A percentile compares a stretch with the other conserved stretches of the same genome.
Conservation (phyloP, 2,113 vertebrate species). For the Bettongia penicillata region DNA sequence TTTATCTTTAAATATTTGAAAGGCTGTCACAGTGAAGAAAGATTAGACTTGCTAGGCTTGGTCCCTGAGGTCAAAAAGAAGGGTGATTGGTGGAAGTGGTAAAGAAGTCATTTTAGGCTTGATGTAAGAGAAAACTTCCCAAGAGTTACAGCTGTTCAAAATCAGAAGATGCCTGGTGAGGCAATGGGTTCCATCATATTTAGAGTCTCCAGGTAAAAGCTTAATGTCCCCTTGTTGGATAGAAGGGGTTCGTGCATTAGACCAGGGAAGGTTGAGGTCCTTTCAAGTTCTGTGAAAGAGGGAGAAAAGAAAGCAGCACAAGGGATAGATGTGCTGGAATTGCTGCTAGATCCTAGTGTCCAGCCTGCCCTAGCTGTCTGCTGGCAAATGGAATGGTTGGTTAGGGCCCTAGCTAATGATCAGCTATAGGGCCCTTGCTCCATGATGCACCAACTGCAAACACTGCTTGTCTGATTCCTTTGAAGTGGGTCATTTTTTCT, state of each 20-base stretch:
- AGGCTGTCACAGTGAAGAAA: neutral
- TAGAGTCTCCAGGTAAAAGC: neutral
- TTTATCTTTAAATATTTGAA: neutral
- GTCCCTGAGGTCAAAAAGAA: neutral
- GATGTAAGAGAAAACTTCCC: neutral
- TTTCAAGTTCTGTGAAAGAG: neutral
- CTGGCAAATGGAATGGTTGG: neutral
- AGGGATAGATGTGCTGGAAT: neutral
- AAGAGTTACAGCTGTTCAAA: neutral
- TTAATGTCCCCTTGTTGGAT: neutral
- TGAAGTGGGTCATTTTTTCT: neutral
- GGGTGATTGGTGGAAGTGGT: neutral
- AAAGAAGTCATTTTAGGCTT: neutral
- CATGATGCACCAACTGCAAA: neutral
- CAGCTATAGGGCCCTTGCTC: neutral
- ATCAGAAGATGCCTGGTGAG: neutral
- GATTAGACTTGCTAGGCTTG: neutral
- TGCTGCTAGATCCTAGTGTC: neutral
- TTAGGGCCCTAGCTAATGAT: neutral
- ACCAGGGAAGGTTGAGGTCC: neutral
- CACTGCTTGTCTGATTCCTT: conserved; percentile 16
- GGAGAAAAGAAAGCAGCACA: neutral
- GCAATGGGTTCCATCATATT: neutral
- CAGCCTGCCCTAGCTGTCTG: neutral
- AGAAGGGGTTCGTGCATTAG: neutral